Evolutionary conservation across 2,888 invertebrate genomes (phyloP), one percentile per base, ranked within the genome.

Genomic region (Brachylomia viminalis): DNA sequence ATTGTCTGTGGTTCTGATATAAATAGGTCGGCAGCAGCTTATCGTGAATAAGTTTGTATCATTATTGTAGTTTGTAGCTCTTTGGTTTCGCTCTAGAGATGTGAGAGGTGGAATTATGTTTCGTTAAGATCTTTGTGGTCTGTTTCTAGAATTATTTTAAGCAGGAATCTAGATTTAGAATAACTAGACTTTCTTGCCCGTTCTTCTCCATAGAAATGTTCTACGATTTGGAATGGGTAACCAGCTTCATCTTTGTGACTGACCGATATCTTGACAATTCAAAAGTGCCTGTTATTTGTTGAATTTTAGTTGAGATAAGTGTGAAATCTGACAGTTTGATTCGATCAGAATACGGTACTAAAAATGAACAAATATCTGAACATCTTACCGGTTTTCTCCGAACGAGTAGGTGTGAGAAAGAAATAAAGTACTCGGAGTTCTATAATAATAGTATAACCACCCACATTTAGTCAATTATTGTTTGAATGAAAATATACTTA

Each of bases 1-100:
- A 69, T 87, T 86, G 84, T 86, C 77, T 77, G n/a, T 62, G 74
- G 65, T 61, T 17, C 33, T 72, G 68, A 61, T 67, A 52, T 74
- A 82, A 82, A 72, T 77, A 86, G 71, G 59, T 47, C 27, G n/a
- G 38, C 33, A 59, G 54, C 15, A 52, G 68, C 72, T 77, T 87
- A 86, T 87, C 80, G 67, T 67, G 38, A 58, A 52, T 59, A 71
- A 76, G 59, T 76, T 79, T 73, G 20, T 56, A 30, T 68, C 23
- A 61, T 80, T 70, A 72, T 72, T 74, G 11, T 77, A 82, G 71
- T 74, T 68, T 49, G 47, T 59, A 45, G 49, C 8, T 52, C n/a
- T 52, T 62, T 59, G 15, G 42, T 30, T 56, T 45, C 15, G 20
- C 2, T 27, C 0, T 15, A 33, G 5, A 33, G 17, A 13, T 27